Evolutionary conservation across 2,888 invertebrate species (phyloP).

Genomic region (Anorthoa munda): DNA sequence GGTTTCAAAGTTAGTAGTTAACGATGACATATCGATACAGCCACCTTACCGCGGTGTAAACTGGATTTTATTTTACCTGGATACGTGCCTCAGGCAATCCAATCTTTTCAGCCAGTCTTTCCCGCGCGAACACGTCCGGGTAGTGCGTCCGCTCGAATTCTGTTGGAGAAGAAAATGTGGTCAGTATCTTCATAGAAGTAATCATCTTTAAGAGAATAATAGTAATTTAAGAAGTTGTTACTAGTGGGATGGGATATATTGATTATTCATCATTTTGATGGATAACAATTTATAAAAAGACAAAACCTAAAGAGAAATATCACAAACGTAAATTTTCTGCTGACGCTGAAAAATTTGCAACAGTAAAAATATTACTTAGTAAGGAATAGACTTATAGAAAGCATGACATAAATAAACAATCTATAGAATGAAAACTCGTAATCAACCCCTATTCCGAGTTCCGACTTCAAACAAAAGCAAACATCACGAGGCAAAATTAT

Average conservation of each 20-base stretch:
- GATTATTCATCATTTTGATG: background rate
- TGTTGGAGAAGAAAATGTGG: constrained; percentile 79
- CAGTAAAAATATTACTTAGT: background rate
- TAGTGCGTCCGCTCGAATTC: constrained; percentile 99
- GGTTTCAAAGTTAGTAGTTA: constrained; percentile 36
- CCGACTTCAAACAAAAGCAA: constrained; percentile 7
- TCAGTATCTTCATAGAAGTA: background rate
- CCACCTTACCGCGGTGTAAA: constrained; percentile 87
- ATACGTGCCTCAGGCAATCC: constrained; percentile 99
- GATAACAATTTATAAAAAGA: background rate
- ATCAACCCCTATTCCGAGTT: background rate
- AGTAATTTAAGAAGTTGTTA: background rate
- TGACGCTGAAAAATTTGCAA: background rate
- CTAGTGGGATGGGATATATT: background rate
- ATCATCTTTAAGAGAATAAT: background rate
- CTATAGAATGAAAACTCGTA: background rate
- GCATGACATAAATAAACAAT: background rate
- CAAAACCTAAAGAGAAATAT: background rate
- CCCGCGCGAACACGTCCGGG: constrained; percentile 99
- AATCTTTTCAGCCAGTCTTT: constrained; percentile 98
- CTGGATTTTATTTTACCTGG: constrained; percentile 96
- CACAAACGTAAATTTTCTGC: too few species aligned
- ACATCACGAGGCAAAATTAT: background rate
- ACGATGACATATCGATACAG: constrained; percentile 73
- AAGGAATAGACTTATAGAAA: background rate